These are phyloP conservation scores for Myripristis murdjan DNA, from an alignment of 2,797 vertebrate genomes.

Conservation along the genomic window DNA sequence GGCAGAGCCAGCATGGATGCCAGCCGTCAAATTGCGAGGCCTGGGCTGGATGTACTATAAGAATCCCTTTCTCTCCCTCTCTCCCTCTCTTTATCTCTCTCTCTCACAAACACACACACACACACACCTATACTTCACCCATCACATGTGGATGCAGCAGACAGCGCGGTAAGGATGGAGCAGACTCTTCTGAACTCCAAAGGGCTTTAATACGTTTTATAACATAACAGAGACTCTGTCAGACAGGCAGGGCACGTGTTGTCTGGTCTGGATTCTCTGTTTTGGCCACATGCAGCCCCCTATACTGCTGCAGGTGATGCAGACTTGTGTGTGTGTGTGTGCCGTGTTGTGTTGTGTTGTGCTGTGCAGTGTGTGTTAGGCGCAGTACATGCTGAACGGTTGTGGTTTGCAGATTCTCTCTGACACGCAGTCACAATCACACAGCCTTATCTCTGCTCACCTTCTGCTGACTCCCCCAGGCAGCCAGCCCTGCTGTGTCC, in stretches of 20 bases:
- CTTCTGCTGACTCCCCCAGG: slow-evolving; percentile 87
- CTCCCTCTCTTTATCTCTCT: no score
- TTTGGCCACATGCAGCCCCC: slow-evolving; percentile 21
- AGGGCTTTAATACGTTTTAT: slow-evolving; percentile 5
- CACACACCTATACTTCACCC: neutral
- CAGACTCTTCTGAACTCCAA: neutral
- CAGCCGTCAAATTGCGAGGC: no score
- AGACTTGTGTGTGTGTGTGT: slow-evolving; percentile 44
- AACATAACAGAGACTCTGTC: slow-evolving; percentile 26
- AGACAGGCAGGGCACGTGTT: slow-evolving; percentile 11
- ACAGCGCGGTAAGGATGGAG: neutral
- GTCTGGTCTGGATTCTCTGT: slow-evolving; percentile 29
- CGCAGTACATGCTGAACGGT: slow-evolving; percentile 44
- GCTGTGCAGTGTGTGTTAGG: slow-evolving; percentile 20
- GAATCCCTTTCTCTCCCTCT: no score
- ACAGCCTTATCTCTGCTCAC: slow-evolving; percentile 86
- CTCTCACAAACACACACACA: neutral
- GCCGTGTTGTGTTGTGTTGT: neutral
- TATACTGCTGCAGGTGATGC: slow-evolving; percentile 57
- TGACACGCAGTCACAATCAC: slow-evolving; percentile 83
- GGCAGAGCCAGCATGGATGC: no score
- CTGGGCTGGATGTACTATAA: no score
- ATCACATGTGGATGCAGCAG: slow-evolving; percentile 12
- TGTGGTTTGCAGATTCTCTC: slow-evolving; percentile 76
- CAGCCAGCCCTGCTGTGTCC: slow-evolving; percentile 78